Conservation (phyloP, 2,888 invertebrate genomes). For the Pteria penguin region DNA sequence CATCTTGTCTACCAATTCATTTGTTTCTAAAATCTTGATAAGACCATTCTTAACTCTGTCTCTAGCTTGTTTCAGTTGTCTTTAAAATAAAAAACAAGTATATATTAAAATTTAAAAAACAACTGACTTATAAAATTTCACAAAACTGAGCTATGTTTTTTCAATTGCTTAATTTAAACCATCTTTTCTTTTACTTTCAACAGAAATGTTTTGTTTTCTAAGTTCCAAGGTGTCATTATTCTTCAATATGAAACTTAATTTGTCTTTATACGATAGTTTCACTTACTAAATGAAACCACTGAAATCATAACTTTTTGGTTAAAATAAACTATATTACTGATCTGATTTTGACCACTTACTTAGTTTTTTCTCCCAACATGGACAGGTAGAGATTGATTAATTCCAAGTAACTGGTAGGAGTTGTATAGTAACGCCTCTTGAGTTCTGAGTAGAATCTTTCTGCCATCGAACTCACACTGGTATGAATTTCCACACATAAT, state of each 20-base stretch:
- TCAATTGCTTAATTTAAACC: too few relatives aligned
- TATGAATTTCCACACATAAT: constrained; percentile 87
- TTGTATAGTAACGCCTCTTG: constrained; percentile 92
- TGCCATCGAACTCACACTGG: constrained; percentile 90
- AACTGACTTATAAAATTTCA: too few relatives aligned
- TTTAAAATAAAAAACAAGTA: too few relatives aligned
- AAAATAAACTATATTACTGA: too few relatives aligned
- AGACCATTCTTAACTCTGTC: constrained; percentile 80
- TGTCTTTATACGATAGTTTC: too few relatives aligned
- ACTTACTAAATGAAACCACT: too few relatives aligned
- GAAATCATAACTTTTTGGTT: too few relatives aligned
- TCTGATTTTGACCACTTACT: constrained; percentile 82
- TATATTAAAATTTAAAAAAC: too few relatives aligned
- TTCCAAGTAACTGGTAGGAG: constrained; percentile 94
- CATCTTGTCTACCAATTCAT: constrained; percentile 90
- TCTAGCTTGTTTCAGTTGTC: constrained; percentile 74
- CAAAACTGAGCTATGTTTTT: too few relatives aligned
- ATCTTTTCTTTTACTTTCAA: too few relatives aligned
- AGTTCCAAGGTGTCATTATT: too few relatives aligned
- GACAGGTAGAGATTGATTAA: constrained; percentile 88
- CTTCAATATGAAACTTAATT: not conserved
- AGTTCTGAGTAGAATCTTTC: constrained; percentile 89
- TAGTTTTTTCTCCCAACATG: constrained; percentile 86
- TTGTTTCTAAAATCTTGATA: constrained; percentile 90
- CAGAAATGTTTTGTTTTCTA: too few relatives aligned